Conservation (phyloP, 2,113 vertebrate genomes). For the Takifugu flavidus region DNA sequence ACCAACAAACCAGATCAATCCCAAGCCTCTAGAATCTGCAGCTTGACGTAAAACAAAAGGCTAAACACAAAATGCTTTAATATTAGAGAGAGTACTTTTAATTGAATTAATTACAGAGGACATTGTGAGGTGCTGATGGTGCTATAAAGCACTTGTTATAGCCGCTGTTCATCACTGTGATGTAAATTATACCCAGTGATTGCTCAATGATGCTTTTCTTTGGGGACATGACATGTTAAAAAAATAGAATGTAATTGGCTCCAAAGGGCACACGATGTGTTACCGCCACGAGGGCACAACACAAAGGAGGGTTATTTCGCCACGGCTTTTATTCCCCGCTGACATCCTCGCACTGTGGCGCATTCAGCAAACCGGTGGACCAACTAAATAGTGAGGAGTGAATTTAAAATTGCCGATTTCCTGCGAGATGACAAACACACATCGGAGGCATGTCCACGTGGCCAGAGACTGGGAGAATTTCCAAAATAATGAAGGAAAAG, state of each 20-base stretch:
- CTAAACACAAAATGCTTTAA: slow-evolving; percentile 73
- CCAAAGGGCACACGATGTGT: slow-evolving; percentile 69
- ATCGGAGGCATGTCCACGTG: slow-evolving; percentile 5
- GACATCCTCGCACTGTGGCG: slow-evolving; percentile 19
- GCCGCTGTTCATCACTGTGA: slow-evolving; percentile 73
- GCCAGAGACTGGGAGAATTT: slow-evolving; percentile 11
- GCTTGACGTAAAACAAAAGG: slow-evolving; percentile 50
- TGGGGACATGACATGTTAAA: slow-evolving; percentile 59
- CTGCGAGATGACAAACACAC: slow-evolving; percentile 12
- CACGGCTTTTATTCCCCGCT: slow-evolving; percentile 22
- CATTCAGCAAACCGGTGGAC: slow-evolving; percentile 24
- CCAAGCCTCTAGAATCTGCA: slow-evolving; percentile 6
- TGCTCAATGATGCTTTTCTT: slow-evolving; percentile 73
- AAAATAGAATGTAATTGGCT: slow-evolving; percentile 66
- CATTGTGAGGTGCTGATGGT: slow-evolving; percentile 72
- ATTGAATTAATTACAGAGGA: slow-evolving; percentile 79
- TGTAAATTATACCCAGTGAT: slow-evolving; percentile 72
- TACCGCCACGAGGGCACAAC: slow-evolving; percentile 45
- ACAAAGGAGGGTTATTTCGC: slow-evolving; percentile 47
- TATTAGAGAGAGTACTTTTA: slow-evolving; percentile 72
- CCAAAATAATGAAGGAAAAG: slow-evolving; percentile 1
- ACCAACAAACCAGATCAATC: not conserved
- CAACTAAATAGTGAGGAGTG: slow-evolving; percentile 23
- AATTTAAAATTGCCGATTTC: slow-evolving; percentile 37
- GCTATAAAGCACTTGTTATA: slow-evolving; percentile 76